Conservation (phyloP, 1,140 invertebrate genomes). For the Asbolus verrucosus region DNA sequence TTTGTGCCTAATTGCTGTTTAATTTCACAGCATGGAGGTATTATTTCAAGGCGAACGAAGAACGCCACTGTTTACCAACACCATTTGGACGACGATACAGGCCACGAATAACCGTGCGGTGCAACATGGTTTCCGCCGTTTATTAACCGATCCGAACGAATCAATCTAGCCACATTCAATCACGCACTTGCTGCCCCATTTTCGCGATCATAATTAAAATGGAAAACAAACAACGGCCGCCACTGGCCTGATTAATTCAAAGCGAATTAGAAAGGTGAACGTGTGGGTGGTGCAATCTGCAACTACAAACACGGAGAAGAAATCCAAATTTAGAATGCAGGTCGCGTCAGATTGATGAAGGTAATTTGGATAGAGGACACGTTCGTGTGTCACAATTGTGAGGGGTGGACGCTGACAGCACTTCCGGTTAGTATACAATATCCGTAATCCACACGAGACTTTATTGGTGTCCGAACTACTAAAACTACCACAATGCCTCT, state of each 20-base stretch:
- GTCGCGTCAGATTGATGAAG: slow-evolving; percentile 39
- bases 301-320: slow-evolving; percentile 22
- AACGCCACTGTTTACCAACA: slow-evolving; percentile 30
- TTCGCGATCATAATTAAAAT: slow-evolving; percentile 11
- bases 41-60: slow-evolving; percentile 35
- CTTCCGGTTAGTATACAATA: slow-evolving; percentile 42
- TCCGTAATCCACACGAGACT: slow-evolving; percentile 31
- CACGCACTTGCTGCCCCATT: slow-evolving; percentile 17
- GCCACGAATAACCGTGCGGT: slow-evolving; percentile 5
- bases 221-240: too few relatives aligned
- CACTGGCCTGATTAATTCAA: slow-evolving; percentile 1
- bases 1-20: slow-evolving; percentile 45
- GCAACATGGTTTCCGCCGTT: slow-evolving; percentile 3
- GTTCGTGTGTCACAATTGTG: slow-evolving; percentile 40
- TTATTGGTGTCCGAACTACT: slow-evolving; percentile 26
- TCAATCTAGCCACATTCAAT: slow-evolving; percentile 14
- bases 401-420: slow-evolving; percentile 16
- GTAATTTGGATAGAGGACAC: slow-evolving; percentile 41
- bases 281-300: slow-evolving; percentile 29
- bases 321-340: slow-evolving; percentile 30
- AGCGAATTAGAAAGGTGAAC: slow-evolving; percentile 4
- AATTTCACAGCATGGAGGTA: slow-evolving; percentile 43
- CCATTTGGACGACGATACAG: slow-evolving; percentile 19
- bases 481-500: slow-evolving; percentile 34
- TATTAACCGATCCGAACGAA: slow-evolving; percentile 7